Evolutionary conservation across 2,888 invertebrate genomes (phyloP).

Genomic region (Leucoma salicis): DNA sequence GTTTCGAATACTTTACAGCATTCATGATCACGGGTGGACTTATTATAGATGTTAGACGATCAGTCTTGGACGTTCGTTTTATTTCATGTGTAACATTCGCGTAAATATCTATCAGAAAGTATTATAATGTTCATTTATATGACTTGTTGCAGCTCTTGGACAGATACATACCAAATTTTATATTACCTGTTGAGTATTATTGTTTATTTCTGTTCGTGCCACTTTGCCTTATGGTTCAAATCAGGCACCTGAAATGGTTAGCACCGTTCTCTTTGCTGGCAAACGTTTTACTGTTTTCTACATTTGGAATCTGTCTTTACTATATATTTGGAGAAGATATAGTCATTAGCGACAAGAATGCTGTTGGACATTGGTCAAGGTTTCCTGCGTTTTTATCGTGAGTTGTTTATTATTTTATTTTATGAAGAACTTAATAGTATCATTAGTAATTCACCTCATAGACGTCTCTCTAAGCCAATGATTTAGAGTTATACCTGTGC

Average conservation of each 20-base stretch:
- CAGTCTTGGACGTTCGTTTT: too few species aligned
- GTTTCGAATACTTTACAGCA: too few species aligned
- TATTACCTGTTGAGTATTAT: constrained; percentile 63
- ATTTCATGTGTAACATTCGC: too few species aligned
- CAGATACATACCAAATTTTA: constrained; percentile 50
- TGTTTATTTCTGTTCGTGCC: constrained; percentile 63
- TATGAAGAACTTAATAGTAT: too few species aligned
- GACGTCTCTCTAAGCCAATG: too few species aligned
- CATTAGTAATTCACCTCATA: too few species aligned
- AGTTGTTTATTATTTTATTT: constrained; percentile 27
- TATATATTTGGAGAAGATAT: constrained; percentile 86
- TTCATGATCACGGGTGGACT: too few species aligned
- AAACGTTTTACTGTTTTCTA: constrained; percentile 89
- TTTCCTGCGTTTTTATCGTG: constrained; percentile 93
- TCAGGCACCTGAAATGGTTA: constrained; percentile 89
- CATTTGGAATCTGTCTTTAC: constrained; percentile 91
- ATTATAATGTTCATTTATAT: too few species aligned
- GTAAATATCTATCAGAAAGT: too few species aligned
- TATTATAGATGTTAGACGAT: too few species aligned
- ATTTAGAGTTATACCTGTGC: too few species aligned
- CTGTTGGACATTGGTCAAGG: constrained; percentile 77
- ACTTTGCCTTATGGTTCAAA: constrained; percentile 68
- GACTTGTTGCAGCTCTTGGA: constrained; percentile 60
- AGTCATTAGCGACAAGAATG: constrained; percentile 68
- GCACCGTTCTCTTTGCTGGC: constrained; percentile 95